Conservation (phyloP, 1,140 invertebrate genomes). For the Neodiprion fabricii region DNA sequence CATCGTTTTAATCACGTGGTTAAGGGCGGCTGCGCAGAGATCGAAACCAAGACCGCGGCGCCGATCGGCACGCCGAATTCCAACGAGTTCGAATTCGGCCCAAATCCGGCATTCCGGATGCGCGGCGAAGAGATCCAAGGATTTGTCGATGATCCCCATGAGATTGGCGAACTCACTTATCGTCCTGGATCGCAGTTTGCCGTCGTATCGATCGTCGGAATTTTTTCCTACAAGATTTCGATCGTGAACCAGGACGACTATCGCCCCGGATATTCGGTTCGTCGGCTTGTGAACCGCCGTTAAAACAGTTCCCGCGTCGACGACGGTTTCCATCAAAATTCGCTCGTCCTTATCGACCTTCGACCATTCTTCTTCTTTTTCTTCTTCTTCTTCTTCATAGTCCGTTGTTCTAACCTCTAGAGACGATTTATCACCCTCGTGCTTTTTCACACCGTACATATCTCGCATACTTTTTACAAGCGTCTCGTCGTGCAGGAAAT, state of each 20-base stretch:
- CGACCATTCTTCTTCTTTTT: no score
- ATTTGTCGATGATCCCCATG: not conserved
- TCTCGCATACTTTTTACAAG: not conserved
- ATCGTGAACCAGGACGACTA: not conserved
- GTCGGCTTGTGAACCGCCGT: not conserved
- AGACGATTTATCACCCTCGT: not conserved
- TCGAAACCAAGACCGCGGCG: not conserved
- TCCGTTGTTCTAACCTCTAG: not conserved
- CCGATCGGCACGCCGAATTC: not conserved
- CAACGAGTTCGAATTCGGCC: not conserved
- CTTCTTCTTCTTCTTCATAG: no score
- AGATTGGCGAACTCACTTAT: not conserved
- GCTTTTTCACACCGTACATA: no score
- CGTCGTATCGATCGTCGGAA: not conserved
- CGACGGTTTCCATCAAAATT: no score
- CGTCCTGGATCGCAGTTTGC: not conserved
- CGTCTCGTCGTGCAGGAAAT: not conserved
- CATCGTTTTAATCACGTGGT: not conserved
- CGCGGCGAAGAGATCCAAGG: not conserved
- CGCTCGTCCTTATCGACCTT: no score
- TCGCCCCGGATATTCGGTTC: not conserved
- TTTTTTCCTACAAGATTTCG: not conserved
- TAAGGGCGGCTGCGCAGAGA: not conserved
- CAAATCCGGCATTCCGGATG: not conserved
- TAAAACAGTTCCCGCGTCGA: not conserved